Evolutionary conservation across 2,797 vertebrate species (phyloP), one percentile per base, ranked within the genome.

Genomic region (Capromys pilorides): DNA sequence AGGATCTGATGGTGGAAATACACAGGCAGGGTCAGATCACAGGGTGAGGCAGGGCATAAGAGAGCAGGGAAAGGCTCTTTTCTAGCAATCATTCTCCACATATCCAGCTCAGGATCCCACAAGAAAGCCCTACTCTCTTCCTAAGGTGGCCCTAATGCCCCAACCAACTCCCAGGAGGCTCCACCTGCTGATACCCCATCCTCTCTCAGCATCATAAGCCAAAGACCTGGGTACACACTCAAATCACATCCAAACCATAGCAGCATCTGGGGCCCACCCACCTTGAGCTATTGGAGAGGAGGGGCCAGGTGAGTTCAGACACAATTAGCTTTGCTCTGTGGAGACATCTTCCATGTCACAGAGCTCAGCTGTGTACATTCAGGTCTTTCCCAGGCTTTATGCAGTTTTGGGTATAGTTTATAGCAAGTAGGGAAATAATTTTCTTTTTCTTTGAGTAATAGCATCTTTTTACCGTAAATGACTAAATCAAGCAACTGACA

Each of bases 191-290:
- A 87, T 6, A 19, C 22, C 62, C 28, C 14, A 3, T 10, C 18
- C 1, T 16, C 51, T 71, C 54, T 79, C 39, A 41, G 11, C 10
- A 33, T 39, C 21, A 9, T 18, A 61, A 19, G 6, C 19, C 1
- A 1, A 66, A 59, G 16, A 3, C 71, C 10, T 28, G 6, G 41
- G 13, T 13, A 26, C 22, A 51, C 22, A 12, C 10, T 75, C 54
- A 87, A 10, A 39, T 26, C 14, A 1, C 45, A 33, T 31, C 41
- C 3, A 54, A 62, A 39, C 26, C 41, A 2, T 0, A 19, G 28
- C 16, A 0, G 22, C 19, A 49, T 49, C 75, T n/a, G 0, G 1
- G 3, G 22, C 6, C 6, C 21, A 3, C 6, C 6, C 16, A 2
- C 3, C 4, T 0, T 11, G 36, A 18, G 62, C 26, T 81, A 12